These are phyloP conservation scores for Galbula dea DNA, from an alignment of 2,113 vertebrate species.

Conservation along the genomic window DNA sequence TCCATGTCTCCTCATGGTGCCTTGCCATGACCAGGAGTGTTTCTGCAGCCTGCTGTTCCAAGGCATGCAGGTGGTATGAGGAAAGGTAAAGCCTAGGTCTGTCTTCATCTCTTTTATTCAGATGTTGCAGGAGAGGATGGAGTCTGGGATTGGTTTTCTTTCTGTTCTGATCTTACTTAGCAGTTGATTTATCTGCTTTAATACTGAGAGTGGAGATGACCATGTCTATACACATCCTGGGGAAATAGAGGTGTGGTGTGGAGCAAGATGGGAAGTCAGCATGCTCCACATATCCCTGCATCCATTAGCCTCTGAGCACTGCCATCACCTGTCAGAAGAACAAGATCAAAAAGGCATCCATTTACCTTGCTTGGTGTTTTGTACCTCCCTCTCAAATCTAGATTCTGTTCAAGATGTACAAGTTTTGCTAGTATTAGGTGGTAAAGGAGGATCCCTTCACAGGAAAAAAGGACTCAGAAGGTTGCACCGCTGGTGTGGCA, in stretches of 20 bases:
- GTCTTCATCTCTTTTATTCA: background rate
- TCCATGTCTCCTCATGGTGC: rapidly evolving
- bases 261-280: background rate
- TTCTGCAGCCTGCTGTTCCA: background rate
- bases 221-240: background rate
- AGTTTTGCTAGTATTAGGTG: background rate
- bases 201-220: background rate
- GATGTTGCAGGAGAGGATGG: background rate
- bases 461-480: rapidly evolving
- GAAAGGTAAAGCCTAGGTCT: background rate
- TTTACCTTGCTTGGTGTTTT: background rate
- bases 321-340: background rate
- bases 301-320: background rate
- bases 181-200: background rate
- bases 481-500: background rate
- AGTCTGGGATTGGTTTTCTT: background rate
- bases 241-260: background rate
- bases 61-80: background rate
- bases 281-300: background rate
- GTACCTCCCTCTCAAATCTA: background rate
- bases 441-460: background rate
- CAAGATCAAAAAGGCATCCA: background rate
- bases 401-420: background rate
- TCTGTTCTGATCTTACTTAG: background rate
- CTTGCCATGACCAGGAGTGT: background rate